Evolutionary conservation across 2,797 vertebrate genomes (phyloP).

Genomic region (Peromyscus eremicus): DNA sequence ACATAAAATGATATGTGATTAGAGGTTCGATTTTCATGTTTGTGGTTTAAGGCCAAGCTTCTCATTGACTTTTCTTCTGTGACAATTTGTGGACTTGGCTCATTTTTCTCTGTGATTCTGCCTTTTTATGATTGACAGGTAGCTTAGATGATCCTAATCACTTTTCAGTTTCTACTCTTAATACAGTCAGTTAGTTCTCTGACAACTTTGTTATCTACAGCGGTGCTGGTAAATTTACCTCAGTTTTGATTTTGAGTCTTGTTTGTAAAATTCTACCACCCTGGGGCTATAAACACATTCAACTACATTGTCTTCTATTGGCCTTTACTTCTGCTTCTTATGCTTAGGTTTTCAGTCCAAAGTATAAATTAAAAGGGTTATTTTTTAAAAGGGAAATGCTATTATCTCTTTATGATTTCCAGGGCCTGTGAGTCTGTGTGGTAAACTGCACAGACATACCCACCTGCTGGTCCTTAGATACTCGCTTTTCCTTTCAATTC

Average conservation of each 20-base stretch:
- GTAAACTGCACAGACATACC: background rate
- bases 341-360: background rate
- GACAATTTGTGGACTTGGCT: background rate
- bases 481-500: background rate
- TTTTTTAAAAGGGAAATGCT: background rate
- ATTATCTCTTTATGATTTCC: background rate
- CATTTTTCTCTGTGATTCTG: constrained; percentile 2
- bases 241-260: constrained; percentile 47
- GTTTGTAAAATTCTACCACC: constrained; percentile 36
- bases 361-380: background rate
- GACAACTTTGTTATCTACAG: background rate
- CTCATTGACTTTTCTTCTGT: background rate
- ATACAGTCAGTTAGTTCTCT: background rate
- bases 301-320: background rate
- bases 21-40: constrained; percentile 30
- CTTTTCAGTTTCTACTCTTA: constrained; percentile 14
- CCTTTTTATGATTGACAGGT: constrained; percentile 43
- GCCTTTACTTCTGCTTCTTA: background rate
- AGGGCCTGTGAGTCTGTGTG: background rate
- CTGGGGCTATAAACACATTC: background rate
- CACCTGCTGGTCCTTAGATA: background rate
- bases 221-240: background rate
- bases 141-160: constrained; percentile 53
- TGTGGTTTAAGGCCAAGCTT: constrained; percentile 25
- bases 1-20: background rate